Evolutionary conservation across 2,888 invertebrate genomes (phyloP), one percentile per base, ranked within the genome.

Genomic region (Cotesia congregata): DNA sequence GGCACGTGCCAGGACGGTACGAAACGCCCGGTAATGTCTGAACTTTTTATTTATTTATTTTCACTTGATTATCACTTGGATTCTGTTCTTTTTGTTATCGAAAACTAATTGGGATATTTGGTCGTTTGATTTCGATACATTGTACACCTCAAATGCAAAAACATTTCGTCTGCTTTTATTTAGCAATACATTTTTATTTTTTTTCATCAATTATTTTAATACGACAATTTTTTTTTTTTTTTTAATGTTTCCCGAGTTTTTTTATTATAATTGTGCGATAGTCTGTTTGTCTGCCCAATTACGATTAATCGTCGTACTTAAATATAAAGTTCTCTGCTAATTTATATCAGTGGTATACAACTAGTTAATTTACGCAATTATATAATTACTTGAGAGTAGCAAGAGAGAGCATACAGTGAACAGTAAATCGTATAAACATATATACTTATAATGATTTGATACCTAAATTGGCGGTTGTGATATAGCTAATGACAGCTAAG

Each of bases 331-430:
- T 85, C 86, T 83, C 83, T 81, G 84, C 85, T 87, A 86, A 87
- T 87, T 87, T 86, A 87, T 88, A 83, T 86, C 82, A 83, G 81
- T 81, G 83, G 82, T 50, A 50, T 50, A 50, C 50, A 7, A 50
- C 50, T 50, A 85, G 87, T 87, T 87, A 87, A 88, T 88, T 88
- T 85, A 83, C 86, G 87, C 87, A 88, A 88, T 88, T 88, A 88
- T 85, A 86, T 87, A 87, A 88, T 88, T 88, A 87, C 84, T 82
- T 80, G 77, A 79, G 78, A 80, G 78, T 80, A 17, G 15, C 9
- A 72, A 38, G 50, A 62, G 72, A 15, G 68, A 67, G 67, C 38
- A 39, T 62, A 64, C 12, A 40, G 40, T 15, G 30, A n/a, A 12
- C 5, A 50, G n/a, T n/a, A 6, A 38, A n/a, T 20, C n/a, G 38